Evolutionary conservation across 2,797 vertebrate genomes (phyloP).

Genomic region (Pangasius krempfi): DNA sequence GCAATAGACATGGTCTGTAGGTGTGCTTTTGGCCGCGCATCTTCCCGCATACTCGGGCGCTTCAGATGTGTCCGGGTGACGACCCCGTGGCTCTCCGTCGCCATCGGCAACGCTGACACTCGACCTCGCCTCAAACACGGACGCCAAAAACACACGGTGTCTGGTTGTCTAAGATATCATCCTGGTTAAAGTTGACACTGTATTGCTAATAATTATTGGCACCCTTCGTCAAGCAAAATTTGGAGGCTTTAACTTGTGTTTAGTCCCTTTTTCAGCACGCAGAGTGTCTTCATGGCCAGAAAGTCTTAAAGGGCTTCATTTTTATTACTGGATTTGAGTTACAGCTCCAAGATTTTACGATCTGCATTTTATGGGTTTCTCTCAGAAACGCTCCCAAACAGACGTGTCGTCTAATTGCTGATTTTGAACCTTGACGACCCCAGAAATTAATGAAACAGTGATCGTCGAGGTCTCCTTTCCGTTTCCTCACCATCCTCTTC

Average conservation of each 20-base stretch:
- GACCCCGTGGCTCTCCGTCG: neutral
- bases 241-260: neutral
- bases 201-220: neutral
- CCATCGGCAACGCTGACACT: too few species aligned
- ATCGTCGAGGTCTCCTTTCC: neutral
- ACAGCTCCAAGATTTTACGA: neutral
- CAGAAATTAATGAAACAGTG: neutral
- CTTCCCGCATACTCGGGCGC: neutral
- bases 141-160: neutral
- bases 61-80: neutral
- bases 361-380: neutral
- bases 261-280: neutral
- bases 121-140: too few species aligned
- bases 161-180: neutral
- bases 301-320: neutral
- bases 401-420: neutral
- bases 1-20: neutral
- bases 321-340: neutral
- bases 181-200: neutral
- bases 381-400: neutral
- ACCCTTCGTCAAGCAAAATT: neutral
- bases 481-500: neutral
- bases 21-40: neutral
- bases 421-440: neutral
- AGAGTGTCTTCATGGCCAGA: neutral